Evolutionary conservation across 2,888 invertebrate genomes (phyloP).

Genomic region (Cataglyphis rosenhaueri): DNA sequence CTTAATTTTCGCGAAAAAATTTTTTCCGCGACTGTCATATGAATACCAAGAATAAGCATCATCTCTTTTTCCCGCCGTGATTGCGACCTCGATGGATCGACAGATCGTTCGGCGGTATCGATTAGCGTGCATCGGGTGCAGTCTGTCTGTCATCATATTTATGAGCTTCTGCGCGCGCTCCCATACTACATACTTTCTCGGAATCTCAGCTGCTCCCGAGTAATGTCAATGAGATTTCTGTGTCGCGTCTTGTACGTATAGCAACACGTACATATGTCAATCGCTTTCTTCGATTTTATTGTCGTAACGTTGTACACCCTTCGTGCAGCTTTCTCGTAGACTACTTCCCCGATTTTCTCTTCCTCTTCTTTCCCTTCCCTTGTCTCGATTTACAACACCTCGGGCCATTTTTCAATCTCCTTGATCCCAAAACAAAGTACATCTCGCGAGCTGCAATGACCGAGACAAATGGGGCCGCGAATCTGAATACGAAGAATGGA

Average conservation of each 20-base stretch:
- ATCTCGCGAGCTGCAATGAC: constrained; percentile 79
- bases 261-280: constrained; percentile 1
- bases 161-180: constrained; percentile 7
- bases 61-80: not conserved
- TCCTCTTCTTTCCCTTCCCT: not conserved
- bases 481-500: constrained; percentile 89
- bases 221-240: constrained; percentile 50
- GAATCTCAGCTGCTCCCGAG: constrained; percentile 3
- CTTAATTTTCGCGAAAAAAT: not conserved
- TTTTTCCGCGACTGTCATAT: not conserved
- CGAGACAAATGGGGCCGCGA: constrained; percentile 86
- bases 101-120: constrained; percentile 69
- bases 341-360: not conserved
- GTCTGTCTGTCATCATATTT: constrained; percentile 43
- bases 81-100: constrained; percentile 58
- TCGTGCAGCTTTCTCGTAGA: not conserved
- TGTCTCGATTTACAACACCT: not conserved
- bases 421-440: constrained; percentile 59
- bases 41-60: not conserved
- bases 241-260: not conserved
- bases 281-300: not conserved
- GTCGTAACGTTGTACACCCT: not conserved
- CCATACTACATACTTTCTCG: not conserved
- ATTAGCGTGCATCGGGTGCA: constrained; percentile 51
- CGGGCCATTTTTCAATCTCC: constrained; percentile 59